Percentiles rank a stretch among this genome's conserved stretches.
These are phyloP conservation scores for Cydia fagiglandana DNA, from an alignment of 1,140 invertebrate genomes.

Conservation along the genomic window DNA sequence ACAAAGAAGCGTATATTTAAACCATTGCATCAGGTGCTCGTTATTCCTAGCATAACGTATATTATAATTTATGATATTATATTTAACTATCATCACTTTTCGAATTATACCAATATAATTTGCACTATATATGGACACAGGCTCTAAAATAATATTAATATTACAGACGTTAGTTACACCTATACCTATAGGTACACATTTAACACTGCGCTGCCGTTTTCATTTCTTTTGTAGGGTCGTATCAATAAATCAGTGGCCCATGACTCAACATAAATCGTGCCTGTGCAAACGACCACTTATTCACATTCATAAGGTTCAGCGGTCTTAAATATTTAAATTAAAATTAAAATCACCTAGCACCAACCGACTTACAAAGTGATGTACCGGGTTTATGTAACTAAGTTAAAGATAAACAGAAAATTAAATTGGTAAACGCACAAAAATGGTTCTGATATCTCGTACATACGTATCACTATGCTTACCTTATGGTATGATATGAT, in stretches of 20 bases:
- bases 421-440: background rate
- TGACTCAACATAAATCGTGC: background rate
- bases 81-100: background rate
- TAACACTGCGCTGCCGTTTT: background rate
- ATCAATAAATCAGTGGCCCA: background rate
- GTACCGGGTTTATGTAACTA: background rate
- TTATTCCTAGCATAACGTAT: constrained; percentile 4
- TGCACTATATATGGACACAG: background rate
- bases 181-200: background rate
- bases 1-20: constrained; percentile 31
- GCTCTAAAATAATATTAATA: too few species aligned
- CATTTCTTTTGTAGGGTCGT: background rate
- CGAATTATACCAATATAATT: background rate
- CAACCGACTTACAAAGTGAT: background rate
- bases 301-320: background rate
- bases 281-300: background rate
- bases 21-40: constrained; percentile 12
- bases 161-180: too few species aligned
- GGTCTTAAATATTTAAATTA: background rate
- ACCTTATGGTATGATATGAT: background rate
- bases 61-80: background rate
- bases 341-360: background rate
- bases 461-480: background rate
- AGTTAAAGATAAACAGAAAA: background rate
- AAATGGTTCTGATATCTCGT: too few species aligned